Evolutionary conservation across 1,140 invertebrate genomes (phyloP), one percentile per base, ranked within the genome.

Genomic region (Orchesella cincta): DNA sequence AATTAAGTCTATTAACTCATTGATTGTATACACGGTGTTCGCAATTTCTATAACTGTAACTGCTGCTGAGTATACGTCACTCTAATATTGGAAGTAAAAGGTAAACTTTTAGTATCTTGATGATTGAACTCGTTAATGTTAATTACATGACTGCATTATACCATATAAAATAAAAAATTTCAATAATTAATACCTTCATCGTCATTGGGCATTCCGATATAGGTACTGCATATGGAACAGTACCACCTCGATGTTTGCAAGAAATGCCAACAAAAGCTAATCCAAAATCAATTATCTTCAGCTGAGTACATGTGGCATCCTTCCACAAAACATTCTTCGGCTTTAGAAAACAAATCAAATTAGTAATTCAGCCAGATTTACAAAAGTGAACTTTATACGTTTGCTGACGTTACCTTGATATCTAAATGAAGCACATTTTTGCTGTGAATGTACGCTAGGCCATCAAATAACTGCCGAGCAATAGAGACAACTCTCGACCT

Each of bases 251-350:
- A 1, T 64, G 51, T 33, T 39, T 39, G 26, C 46, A 73, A 1
- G 16, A 28, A 2, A 1, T 18, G 23, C 76, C 71, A 23, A 36
- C 23, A 28, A 79, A 31, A 34, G 77, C 78, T 12, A 82, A 70
- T 1, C 81, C 79, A 75, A 80, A 80, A 57, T 80, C 81, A 1
- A 64, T 70, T 20, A 82, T 79, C 67, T 79, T 76, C 26, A 82
- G 46, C 14, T 51, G 62, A 3, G 35, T 46, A 20, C n/a, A 62
- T 18, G 26, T 62, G 2, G 46, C 29, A 57, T 78, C 64, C 12
- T 12, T 36, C 81, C 79, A 82, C 1, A 82, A 39, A 31, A 82
- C 71, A 62, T 82, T 82, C 57, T 74, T 80, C 0, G 79, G 81
- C 81, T 82, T 57, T 28, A 64, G 20, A 28, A 35, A n/a, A 75